Conservation (phyloP, 2,888 invertebrate species). For the Sphinx pinastri region DNA sequence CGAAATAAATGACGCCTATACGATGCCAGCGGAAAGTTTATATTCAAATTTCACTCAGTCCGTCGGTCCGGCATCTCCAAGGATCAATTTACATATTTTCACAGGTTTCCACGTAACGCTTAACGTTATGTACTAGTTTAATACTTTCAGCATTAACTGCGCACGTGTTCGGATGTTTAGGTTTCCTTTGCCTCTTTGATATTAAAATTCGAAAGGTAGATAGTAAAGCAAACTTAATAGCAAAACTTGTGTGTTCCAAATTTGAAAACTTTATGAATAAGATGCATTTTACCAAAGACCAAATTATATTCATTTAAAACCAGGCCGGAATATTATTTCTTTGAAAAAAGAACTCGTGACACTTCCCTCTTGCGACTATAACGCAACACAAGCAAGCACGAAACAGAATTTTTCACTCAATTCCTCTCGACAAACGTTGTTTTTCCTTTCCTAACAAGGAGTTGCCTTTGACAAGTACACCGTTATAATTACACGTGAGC, state of each 20-base stretch:
- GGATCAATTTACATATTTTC: constrained; percentile 84
- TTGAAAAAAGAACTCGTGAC: neutral
- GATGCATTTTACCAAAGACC: neutral
- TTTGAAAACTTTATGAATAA: neutral
- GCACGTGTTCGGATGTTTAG: constrained; percentile 33
- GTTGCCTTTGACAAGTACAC: constrained; percentile 57
- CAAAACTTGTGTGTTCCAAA: neutral
- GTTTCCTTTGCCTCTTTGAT: constrained; percentile 34
- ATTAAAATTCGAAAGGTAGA: neutral
- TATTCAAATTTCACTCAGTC: constrained; percentile 81
- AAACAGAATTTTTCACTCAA: neutral
- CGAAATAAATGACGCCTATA: constrained; percentile 81
- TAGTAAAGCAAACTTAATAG: neutral
- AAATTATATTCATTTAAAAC: neutral
- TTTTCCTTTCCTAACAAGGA: constrained; percentile 35
- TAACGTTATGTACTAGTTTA: constrained; percentile 57
- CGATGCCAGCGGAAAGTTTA: constrained; percentile 76
- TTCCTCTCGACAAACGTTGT: constrained; percentile 17
- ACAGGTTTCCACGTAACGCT: constrained; percentile 78
- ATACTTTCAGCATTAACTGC: constrained; percentile 25
- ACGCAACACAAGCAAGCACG: constrained; percentile 6
- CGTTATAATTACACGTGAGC: constrained; percentile 72
- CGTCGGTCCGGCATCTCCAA: constrained; percentile 79
- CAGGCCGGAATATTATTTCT: neutral
- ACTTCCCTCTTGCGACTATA: neutral